phyloP scores from a whole-genome alignment of 2,113 vertebrate species.

The Heterotis niloticus region DNA sequence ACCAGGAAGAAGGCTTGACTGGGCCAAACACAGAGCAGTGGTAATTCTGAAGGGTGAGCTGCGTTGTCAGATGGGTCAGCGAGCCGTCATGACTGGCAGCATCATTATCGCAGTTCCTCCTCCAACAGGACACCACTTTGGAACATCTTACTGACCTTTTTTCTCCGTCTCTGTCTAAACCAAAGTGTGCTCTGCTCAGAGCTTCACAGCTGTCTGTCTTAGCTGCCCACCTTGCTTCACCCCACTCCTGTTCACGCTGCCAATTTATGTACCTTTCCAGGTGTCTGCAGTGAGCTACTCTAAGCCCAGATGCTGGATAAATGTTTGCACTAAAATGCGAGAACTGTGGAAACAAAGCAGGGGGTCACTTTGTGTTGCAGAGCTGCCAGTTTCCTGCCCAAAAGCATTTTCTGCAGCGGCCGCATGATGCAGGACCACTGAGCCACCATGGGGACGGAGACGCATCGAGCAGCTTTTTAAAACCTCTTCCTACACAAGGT shows the following conservation, averaged over 20 bases:
- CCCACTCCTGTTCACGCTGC: too few relatives aligned
- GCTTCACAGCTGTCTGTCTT: background rate
- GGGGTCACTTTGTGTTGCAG: too few relatives aligned
- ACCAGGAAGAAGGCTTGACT: background rate
- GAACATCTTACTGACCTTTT: conserved; percentile 27
- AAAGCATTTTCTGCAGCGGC: background rate
- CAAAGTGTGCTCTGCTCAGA: conserved; percentile 18
- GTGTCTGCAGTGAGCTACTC: too few relatives aligned
- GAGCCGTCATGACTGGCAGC: background rate
- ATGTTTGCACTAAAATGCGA: background rate
- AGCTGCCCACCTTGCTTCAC: conserved; percentile 43
- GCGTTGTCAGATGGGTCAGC: background rate
- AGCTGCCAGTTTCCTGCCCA: too few relatives aligned
- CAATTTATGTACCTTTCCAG: too few relatives aligned
- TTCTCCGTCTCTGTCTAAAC: background rate
- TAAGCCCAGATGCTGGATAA: too few relatives aligned
- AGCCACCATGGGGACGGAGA: background rate
- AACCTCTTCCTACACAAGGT: background rate
- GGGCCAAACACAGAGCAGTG: background rate
- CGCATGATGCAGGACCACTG: background rate
- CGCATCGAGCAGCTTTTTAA: background rate
- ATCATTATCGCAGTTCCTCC: conserved; percentile 12
- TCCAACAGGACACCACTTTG: conserved; percentile 20
- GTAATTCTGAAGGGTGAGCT: background rate
- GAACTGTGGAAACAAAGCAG: background rate